Evolutionary conservation across 2,797 vertebrate genomes (phyloP), one percentile per base, ranked within the genome.

Genomic region (Fistularia commersonii): DNA sequence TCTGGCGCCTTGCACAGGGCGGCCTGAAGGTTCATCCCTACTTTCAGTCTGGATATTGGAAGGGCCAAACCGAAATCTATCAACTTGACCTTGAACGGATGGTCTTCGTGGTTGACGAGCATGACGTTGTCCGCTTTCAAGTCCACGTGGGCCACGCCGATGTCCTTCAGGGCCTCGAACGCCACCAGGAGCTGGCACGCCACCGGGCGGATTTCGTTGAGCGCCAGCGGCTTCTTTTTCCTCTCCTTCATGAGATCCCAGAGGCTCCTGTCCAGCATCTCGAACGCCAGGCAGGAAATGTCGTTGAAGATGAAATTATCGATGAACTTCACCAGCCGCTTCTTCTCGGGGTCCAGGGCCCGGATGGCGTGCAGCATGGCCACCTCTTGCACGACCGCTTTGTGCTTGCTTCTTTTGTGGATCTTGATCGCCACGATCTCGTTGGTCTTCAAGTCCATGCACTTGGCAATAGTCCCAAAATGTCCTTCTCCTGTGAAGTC

Each of bases 81-180:
- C 4, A 75, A 15, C 52, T 72, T 72, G 1, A 66, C 44, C 15
- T 48, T 61, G 1, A 58, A 6, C 0, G 45, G 54, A 8, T 32
- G 33, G 5, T 62, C 32, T 11, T 34, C 38, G 5, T 35, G 36
- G 31, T 32, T 52, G 1, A 69, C 53, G 5, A 58, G 13, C 67
- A 74, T 62, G 5, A 72, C 1, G 11, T 74, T 74, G 38, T 71
- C 64, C 0, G 43, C 51, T 46, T 57, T 61, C 6, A 76, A 47
- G 7, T 73, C 57, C 0, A 45, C 44, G 11, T 79, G 55, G 35
- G 73, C 11, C n/a, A 59, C 42, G 13, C 40, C 15, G 0, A 69
- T 32, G 36, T 1, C 33, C 45, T 49, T 69, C 9, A 76, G 53
- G 23, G 44, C 41, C 0, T 57, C 59, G 41, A 64, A 6, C 0